These are phyloP conservation scores for Steatornis caripensis DNA, from an alignment of 2,113 vertebrate species.

Conservation along the genomic window DNA sequence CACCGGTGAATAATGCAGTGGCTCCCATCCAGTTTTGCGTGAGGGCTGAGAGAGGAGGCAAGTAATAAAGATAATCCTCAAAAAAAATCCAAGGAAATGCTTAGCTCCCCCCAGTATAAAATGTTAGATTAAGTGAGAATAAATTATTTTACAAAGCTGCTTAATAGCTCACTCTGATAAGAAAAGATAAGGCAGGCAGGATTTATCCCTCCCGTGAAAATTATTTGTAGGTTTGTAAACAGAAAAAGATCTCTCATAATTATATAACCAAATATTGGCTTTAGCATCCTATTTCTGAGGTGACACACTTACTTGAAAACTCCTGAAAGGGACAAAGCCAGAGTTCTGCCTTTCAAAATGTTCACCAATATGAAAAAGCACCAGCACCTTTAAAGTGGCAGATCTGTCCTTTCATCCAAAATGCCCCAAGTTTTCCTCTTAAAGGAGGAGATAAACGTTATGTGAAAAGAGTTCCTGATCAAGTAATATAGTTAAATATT, in stretches of 20 bases:
- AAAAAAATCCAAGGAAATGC: not conserved
- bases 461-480: not conserved
- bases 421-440: not conserved
- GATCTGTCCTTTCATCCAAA: not conserved
- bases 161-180: slow-evolving; percentile 28
- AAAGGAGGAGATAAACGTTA: not conserved
- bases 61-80: not conserved
- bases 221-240: not conserved
- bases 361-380: not conserved
- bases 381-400: not conserved
- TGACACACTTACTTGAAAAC: not conserved
- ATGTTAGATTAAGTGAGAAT: not conserved
- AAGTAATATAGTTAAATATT: not conserved
- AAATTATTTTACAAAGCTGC: not conserved
- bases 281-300: not conserved
- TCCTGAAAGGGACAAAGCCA: not conserved
- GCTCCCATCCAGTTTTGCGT: not conserved
- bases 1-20: not conserved
- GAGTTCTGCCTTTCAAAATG: not conserved
- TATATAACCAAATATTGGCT: not conserved
- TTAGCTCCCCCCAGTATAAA: not conserved
- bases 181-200: not conserved
- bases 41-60: not conserved
- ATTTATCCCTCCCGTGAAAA: slow-evolving; percentile 11
- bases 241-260: not conserved